A percentile compares a stretch with the other conserved stretches of the same genome.
Evolutionary conservation across 2,797 vertebrate species (phyloP).

Genomic region (Chromis chromis): DNA sequence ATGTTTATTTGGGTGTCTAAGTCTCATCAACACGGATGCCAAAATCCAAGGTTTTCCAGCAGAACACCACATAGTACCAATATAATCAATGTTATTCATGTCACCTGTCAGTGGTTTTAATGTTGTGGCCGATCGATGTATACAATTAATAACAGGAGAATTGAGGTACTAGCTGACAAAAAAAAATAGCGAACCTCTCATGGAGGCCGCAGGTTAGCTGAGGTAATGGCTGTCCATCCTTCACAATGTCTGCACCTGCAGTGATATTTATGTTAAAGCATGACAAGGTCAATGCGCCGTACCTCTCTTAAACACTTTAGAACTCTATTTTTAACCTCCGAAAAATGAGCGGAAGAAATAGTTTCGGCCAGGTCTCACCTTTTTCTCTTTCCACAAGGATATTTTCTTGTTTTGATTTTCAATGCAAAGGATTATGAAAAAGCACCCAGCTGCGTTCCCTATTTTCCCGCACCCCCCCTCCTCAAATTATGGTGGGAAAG

Average conservation of each 20-base stretch:
- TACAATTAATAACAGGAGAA: too few relatives aligned
- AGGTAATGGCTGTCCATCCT: too few relatives aligned
- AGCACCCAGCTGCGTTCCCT: conserved; percentile 47
- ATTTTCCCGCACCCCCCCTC: conserved; percentile 33
- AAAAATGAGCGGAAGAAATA: neutral
- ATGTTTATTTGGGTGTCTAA: too few relatives aligned
- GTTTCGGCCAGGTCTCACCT: conserved; percentile 8
- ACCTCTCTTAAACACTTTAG: neutral
- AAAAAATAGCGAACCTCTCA: too few relatives aligned
- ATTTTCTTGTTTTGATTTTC: conserved; percentile 54
- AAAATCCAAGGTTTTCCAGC: too few relatives aligned
- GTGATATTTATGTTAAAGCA: neutral
- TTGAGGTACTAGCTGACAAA: too few relatives aligned
- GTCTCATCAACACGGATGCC: too few relatives aligned
- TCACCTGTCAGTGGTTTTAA: too few relatives aligned
- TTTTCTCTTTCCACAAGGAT: conserved; percentile 17
- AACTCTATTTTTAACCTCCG: neutral
- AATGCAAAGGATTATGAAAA: conserved; percentile 58
- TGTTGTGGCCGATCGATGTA: too few relatives aligned
- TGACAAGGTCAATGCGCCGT: neutral
- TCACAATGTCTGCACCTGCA: neutral
- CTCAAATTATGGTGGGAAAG: conserved; percentile 60
- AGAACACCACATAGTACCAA: too few relatives aligned
- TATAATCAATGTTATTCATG: too few relatives aligned
- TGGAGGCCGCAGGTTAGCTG: too few relatives aligned